Evolutionary conservation across 2,888 invertebrate species (phyloP).

Genomic region (Mimachlamys varia): DNA sequence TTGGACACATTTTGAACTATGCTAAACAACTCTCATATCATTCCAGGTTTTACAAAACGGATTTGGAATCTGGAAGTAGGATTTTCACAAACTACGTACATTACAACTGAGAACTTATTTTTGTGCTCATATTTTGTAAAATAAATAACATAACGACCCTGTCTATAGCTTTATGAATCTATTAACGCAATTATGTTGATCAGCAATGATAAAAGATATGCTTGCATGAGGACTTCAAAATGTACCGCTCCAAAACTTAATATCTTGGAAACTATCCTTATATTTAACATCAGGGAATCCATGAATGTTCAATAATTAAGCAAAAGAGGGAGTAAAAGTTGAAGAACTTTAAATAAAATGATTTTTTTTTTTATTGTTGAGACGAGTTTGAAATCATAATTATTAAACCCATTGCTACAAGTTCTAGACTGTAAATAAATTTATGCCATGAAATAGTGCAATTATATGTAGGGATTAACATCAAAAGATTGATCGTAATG

Average conservation of each 20-base stretch:
- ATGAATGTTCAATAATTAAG: no score
- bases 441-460: background rate
- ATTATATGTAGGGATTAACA: background rate
- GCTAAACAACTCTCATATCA: constrained; percentile 43
- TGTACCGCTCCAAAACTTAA: background rate
- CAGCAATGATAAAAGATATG: background rate
- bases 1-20: constrained; percentile 5
- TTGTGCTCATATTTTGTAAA: background rate
- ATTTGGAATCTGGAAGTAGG: background rate
- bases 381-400: no score
- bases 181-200: background rate
- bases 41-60: constrained; percentile 36
- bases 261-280: no score
- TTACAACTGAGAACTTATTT: background rate
- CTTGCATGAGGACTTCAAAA: background rate
- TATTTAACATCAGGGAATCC: no score
- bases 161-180: background rate
- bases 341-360: no score
- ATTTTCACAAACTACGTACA: background rate
- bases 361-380: no score
- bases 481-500: background rate
- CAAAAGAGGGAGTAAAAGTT: no score
- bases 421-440: no score
- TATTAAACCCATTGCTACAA: background rate
- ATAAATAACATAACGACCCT: background rate